A percentile compares a stretch with the other conserved stretches of the same genome.
Evolutionary conservation across 53 echinoderm and acorn worm species (phyloP).

Genomic region (Hippasteria phrygiana): DNA sequence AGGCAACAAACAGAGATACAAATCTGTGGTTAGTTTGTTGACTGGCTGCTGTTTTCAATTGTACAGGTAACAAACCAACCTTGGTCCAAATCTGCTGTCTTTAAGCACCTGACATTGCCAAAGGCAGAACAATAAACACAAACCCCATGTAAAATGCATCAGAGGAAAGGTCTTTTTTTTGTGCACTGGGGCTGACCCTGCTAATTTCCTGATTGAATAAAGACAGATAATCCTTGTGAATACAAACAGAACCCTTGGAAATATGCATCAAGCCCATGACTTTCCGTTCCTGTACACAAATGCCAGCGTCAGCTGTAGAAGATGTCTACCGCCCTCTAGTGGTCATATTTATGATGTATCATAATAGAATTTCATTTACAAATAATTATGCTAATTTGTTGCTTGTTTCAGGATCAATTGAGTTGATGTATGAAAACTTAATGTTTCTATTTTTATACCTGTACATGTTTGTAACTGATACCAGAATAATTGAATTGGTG

Average conservation of each 20-base stretch:
- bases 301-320: neutral
- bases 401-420: no score
- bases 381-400: no score
- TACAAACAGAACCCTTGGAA: neutral
- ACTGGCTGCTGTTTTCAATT: constrained; percentile 2
- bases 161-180: no score
- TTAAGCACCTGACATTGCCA: constrained; percentile 48
- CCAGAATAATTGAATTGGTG: no score
- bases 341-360: neutral
- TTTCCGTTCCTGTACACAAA: no score
- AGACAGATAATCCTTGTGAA: no score
- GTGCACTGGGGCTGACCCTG: no score
- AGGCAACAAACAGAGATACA: neutral
- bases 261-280: no score
- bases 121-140: constrained; percentile 28
- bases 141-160: neutral
- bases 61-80: constrained; percentile 23
- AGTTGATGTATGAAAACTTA: no score
- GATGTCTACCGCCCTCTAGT: constrained; percentile 41
- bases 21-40: neutral
- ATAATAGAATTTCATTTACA: neutral
- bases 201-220: no score
- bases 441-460: no score
- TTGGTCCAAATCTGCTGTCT: neutral
- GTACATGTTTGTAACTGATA: no score